A percentile compares a stretch with the other conserved stretches of the same genome.
Conservation (phyloP, 2,797 vertebrate species). For the Craterocephalus amniculus region DNA sequence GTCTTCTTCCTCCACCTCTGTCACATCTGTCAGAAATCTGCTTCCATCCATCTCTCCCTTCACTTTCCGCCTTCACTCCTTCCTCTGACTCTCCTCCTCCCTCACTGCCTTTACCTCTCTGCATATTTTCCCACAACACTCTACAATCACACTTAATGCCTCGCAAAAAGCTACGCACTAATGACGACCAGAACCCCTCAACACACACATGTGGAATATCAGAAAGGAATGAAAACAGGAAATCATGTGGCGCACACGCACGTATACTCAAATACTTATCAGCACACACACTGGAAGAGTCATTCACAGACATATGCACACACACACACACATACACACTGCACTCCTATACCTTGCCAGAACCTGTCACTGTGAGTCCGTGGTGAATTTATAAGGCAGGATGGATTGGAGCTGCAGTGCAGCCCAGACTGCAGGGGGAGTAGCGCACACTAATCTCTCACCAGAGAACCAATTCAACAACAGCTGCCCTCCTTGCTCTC, state of each 20-base stretch:
- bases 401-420: slow-evolving; percentile 71
- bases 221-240: slow-evolving; percentile 75
- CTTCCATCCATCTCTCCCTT: not conserved
- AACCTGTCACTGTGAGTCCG: slow-evolving; percentile 60
- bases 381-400: slow-evolving; percentile 64
- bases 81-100: not conserved
- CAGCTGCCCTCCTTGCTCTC: slow-evolving; percentile 51
- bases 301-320: slow-evolving; percentile 16
- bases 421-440: slow-evolving; percentile 71
- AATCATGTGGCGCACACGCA: slow-evolving; percentile 42
- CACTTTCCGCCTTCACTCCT: slow-evolving; percentile 23
- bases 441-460: slow-evolving; percentile 54
- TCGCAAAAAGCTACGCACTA: slow-evolving; percentile 43
- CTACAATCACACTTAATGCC: slow-evolving; percentile 65
- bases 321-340: slow-evolving; percentile 13
- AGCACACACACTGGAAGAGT: slow-evolving; percentile 8
- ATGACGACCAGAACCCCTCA: slow-evolving; percentile 51
- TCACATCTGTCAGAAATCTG: slow-evolving; percentile 15
- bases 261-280: slow-evolving; percentile 31
- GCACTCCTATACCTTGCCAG: slow-evolving; percentile 62
- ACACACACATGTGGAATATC: slow-evolving; percentile 57
- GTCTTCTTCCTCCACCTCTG: not conserved
- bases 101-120: slow-evolving; percentile 50
- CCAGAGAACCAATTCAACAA: slow-evolving; percentile 50
- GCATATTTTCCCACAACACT: slow-evolving; percentile 73